phyloP scores from a whole-genome alignment of 2,797 vertebrate genomes.

The Gymnoscopelus braueri region DNA sequence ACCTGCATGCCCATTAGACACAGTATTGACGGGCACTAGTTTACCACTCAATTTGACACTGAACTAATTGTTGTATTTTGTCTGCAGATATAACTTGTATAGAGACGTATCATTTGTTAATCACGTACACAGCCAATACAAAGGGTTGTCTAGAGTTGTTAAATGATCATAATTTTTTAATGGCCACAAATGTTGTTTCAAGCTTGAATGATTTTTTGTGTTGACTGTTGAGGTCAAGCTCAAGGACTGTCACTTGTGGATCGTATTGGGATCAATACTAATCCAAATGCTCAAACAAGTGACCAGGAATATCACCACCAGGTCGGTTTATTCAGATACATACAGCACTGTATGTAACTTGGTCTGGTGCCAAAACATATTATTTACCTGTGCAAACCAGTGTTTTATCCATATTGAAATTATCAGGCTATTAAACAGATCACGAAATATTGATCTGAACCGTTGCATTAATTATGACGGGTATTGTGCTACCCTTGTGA shows the following conservation, averaged over 20 bases:
- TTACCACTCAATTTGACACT: neutral
- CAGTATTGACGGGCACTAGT: neutral
- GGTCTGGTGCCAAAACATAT: conserved; percentile 7
- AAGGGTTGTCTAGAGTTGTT: neutral
- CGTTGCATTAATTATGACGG: conserved; percentile 64
- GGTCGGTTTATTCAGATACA: neutral
- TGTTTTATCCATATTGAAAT: conserved; percentile 22
- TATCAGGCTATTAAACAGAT: conserved; percentile 14
- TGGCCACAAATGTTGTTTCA: neutral
- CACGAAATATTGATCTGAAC: conserved; percentile 59
- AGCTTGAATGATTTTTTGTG: neutral
- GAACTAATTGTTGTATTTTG: neutral
- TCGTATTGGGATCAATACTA: neutral
- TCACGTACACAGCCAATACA: conserved; percentile 4
- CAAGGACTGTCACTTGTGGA: neutral
- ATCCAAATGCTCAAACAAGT: neutral
- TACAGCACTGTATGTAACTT: neutral
- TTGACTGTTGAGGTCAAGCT: too few species aligned
- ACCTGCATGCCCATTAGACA: neutral
- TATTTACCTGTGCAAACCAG: conserved; percentile 21
- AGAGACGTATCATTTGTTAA: neutral
- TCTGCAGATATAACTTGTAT: neutral
- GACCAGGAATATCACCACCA: neutral
- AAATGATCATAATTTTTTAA: conserved; percentile 6
- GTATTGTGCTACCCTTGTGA: conserved; percentile 43